A percentile compares a stretch with the other conserved stretches of the same genome.
Evolutionary conservation across 2,797 vertebrate species (phyloP).

Genomic region (Staurois parvus): DNA sequence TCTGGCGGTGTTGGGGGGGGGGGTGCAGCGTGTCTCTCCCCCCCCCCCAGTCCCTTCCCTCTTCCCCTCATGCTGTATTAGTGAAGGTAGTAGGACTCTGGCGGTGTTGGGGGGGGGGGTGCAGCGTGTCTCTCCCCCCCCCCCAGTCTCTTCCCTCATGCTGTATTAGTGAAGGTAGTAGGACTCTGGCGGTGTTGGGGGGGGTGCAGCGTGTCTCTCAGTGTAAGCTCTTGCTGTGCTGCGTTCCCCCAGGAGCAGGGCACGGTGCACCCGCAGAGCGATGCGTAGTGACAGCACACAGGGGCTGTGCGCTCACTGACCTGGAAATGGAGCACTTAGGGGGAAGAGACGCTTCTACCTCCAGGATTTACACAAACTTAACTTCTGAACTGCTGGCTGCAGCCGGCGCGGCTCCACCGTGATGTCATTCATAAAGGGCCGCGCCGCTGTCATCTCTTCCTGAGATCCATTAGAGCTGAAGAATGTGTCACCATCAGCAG

Average conservation of each 20-base stretch:
- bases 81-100: too few relatives aligned
- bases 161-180: background rate
- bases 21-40: too few relatives aligned
- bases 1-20: too few relatives aligned
- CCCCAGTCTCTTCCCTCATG: background rate
- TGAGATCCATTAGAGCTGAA: background rate
- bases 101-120: too few relatives aligned
- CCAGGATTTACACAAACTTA: constrained; percentile 28
- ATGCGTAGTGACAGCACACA: constrained; percentile 56
- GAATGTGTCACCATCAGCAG: background rate
- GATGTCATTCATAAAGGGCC: background rate
- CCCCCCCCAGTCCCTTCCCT: too few relatives aligned
- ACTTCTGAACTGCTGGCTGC: constrained; percentile 6
- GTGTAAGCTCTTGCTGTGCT: constrained; percentile 7
- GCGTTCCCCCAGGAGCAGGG: constrained; percentile 35
- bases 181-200: background rate
- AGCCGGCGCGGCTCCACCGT: background rate
- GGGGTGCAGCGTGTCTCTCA: background rate
- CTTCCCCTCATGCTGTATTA: fast-evolving
- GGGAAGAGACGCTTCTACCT: constrained; percentile 22
- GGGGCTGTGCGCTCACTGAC: constrained; percentile 51
- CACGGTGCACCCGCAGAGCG: constrained; percentile 29
- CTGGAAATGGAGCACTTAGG: constrained; percentile 50
- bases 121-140: too few relatives aligned
- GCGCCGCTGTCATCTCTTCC: too few relatives aligned